These are phyloP conservation scores for Aldabrachelys gigantea DNA, from an alignment of 2,113 vertebrate species.

Conservation along the genomic window DNA sequence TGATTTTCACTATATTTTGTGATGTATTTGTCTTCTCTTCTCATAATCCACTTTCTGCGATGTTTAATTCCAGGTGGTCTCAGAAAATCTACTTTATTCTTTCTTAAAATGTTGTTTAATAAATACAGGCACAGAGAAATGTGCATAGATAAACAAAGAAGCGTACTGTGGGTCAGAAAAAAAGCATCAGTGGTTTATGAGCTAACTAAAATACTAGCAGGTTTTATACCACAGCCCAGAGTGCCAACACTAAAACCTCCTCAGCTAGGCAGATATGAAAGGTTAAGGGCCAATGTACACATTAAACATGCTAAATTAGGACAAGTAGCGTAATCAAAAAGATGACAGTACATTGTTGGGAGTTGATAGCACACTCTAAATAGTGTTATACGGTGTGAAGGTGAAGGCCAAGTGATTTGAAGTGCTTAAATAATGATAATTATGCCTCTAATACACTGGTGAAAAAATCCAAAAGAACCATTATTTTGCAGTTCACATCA, in stretches of 20 bases:
- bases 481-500: not conserved
- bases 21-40: not conserved
- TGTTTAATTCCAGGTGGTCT: not conserved
- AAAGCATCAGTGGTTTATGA: not conserved
- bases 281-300: not conserved
- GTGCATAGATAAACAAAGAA: not conserved
- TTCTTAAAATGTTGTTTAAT: not conserved
- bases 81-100: not conserved
- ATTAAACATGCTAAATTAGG: not conserved
- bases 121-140: not conserved
- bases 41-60: not conserved
- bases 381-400: not conserved
- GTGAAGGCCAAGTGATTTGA: not conserved
- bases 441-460: not conserved
- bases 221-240: not conserved
- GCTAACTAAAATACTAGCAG: not conserved
- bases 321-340: conserved; percentile 1
- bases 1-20: not conserved
- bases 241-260: not conserved
- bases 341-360: not conserved
- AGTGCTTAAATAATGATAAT: conserved; percentile 16
- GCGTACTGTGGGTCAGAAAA: not conserved
- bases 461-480: conserved; percentile 14
- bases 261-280: not conserved
- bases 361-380: not conserved